Percentiles rank a stretch among this genome's conserved stretches.
Evolutionary conservation across 1,140 invertebrate genomes (phyloP).

Genomic region (Brachionus sp.): DNA sequence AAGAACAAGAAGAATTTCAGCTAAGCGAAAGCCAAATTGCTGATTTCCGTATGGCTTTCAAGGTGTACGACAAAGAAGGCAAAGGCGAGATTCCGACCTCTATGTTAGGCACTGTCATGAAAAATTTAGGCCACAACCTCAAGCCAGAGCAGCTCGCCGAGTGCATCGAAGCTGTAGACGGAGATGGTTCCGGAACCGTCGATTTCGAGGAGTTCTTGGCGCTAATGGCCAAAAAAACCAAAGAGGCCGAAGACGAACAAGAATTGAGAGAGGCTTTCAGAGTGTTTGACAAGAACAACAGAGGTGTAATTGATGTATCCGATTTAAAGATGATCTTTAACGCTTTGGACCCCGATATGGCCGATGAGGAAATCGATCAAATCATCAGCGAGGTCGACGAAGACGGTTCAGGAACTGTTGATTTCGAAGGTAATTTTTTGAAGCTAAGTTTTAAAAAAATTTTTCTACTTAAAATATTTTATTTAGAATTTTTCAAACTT

Average conservation of each 20-base stretch:
- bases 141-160: conserved; percentile 55
- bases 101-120: conserved; percentile 49
- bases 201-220: conserved; percentile 53
- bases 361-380: conserved; percentile 60
- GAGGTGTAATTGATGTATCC: conserved; percentile 56
- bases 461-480: not conserved
- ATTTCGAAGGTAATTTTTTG: conserved; percentile 57
- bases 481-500: conserved; percentile 44
- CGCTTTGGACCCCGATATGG: conserved; percentile 58
- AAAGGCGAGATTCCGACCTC: conserved; percentile 26
- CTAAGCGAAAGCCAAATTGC: not conserved
- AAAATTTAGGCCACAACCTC: conserved; percentile 56
- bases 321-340: conserved; percentile 55
- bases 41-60: conserved; percentile 37
- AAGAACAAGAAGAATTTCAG: conserved; percentile 41
- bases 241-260: conserved; percentile 58
- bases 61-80: conserved; percentile 30
- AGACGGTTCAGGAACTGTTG: conserved; percentile 60
- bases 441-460: not conserved
- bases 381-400: conserved; percentile 61
- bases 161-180: conserved; percentile 57
- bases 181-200: conserved; percentile 53
- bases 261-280: conserved; percentile 60
- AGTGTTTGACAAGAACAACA: conserved; percentile 59
- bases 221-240: conserved; percentile 55